phyloP scores from a whole-genome alignment of 2,797 vertebrate genomes.

The Oryzias dopingdopingensis region DNA sequence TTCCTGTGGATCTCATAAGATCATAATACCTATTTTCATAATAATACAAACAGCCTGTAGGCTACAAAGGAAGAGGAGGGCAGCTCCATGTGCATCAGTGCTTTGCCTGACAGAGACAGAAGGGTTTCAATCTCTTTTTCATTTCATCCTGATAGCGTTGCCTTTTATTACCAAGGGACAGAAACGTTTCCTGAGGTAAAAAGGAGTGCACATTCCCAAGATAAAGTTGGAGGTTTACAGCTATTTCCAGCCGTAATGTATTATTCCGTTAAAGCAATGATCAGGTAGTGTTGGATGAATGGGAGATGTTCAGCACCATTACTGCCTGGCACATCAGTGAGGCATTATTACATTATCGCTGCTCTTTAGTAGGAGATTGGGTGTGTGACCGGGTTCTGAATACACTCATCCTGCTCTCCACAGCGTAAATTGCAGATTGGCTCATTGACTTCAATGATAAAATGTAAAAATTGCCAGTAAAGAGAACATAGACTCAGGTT shows the following conservation, averaged over 20 bases:
- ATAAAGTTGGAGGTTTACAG: conserved; percentile 82
- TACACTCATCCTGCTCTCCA: conserved; percentile 93
- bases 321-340: conserved; percentile 91
- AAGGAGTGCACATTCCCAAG: conserved; percentile 77
- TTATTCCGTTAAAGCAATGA: conserved; percentile 89
- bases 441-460: conserved; percentile 98
- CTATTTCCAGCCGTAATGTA: conserved; percentile 86
- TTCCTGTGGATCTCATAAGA: conserved; percentile 46
- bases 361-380: conserved; percentile 96
- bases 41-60: conserved; percentile 68
- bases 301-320: conserved; percentile 94
- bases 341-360: conserved; percentile 95
- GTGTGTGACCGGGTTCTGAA: conserved; percentile 92
- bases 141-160: conserved; percentile 77
- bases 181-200: conserved; percentile 75
- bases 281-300: conserved; percentile 95
- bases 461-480: conserved; percentile 94
- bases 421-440: conserved; percentile 93
- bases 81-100: conserved; percentile 51
- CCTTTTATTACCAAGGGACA: conserved; percentile 73
- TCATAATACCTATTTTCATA: conserved; percentile 73
- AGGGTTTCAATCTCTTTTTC: conserved; percentile 80
- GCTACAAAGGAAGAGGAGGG: conserved; percentile 59
- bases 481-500: conserved; percentile 87
- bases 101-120: conserved; percentile 67